Evolutionary conservation across 2,888 invertebrate species (phyloP), one percentile per base, ranked within the genome.

Genomic region (Dasypogon diadema): DNA sequence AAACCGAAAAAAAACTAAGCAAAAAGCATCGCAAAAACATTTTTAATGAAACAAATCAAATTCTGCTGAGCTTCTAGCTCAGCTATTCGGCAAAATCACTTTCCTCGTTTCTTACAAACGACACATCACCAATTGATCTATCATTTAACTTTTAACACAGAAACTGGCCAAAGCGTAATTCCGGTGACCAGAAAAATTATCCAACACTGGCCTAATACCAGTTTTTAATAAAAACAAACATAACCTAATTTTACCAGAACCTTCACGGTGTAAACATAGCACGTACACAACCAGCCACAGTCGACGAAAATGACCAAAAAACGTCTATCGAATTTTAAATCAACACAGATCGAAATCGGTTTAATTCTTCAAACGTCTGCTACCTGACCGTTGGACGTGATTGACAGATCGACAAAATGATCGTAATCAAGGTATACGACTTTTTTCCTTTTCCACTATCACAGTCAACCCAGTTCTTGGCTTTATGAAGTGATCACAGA

Each of bases 321-420:
- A 46, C 22, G 21, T 37, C 37, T 37, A 65, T 65, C 34, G 37
- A 65, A 65, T 65, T 21, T 65, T 42, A 65, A 46, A 48, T 65
- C 65, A 65, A 65, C 65, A 46, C 51, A 46, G 65, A 65, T 65
- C 24, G 46, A 54, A 34, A 70, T 54, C 54, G 54, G 70, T 54
- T 70, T 54, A 70, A 70, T 70, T 70, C 70, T 70, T 54, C 54
- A 51, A 70, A 51, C 70, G 70, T 70, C 34, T 30, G 51, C n/a
- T 34, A 21, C n/a, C 34, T 30, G 46, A 60, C 30, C 51, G 74
- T 34, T 26, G 26, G 48, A 30, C 8, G 24, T 74, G 74, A 74
- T 74, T 74, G 74, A 74, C 74, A 74, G 74, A 74, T 74, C 74
- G 74, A 74, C 74, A 74, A 74, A 74, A 63, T 74, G 74, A 74